Conservation (phyloP, 1,140 invertebrate species). For the Rhopalosiphum maidis region DNA sequence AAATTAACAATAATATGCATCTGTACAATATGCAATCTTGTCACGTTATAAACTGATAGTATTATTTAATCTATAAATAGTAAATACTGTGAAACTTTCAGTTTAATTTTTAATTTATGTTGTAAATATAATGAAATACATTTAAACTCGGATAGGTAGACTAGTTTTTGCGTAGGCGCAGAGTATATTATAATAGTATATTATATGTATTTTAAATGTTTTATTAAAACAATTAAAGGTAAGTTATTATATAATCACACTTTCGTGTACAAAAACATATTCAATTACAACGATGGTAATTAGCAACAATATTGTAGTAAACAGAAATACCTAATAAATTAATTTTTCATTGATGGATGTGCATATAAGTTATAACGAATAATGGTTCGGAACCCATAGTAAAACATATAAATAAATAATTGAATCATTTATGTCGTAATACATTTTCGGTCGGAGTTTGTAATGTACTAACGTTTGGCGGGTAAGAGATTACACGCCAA, state of each 20-base stretch:
- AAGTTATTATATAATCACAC: not conserved
- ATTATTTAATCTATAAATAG: no score
- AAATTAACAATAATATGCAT: not conserved
- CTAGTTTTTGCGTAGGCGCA: not conserved
- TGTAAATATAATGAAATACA: no score
- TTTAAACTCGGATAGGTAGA: not conserved
- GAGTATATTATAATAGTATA: not conserved
- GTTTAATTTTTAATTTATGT: no score
- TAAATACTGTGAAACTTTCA: no score
- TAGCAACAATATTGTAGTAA: no score
- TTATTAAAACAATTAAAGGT: not conserved
- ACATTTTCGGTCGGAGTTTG: not conserved
- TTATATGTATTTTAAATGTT: not conserved
- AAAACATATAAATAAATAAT: not conserved
- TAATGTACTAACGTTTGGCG: not conserved
- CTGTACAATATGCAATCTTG: not conserved
- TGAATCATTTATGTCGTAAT: not conserved
- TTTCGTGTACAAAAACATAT: not conserved
- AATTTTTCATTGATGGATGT: no score
- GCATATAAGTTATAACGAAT: no score
- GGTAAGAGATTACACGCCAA: not conserved
- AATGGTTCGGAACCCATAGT: no score
- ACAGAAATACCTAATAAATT: no score
- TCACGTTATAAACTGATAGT: no score
- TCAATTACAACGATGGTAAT: no score